Evolutionary conservation across 2,888 invertebrate genomes (phyloP), one percentile per base, ranked within the genome.

Genomic region (Cyrtodaria siliqua): DNA sequence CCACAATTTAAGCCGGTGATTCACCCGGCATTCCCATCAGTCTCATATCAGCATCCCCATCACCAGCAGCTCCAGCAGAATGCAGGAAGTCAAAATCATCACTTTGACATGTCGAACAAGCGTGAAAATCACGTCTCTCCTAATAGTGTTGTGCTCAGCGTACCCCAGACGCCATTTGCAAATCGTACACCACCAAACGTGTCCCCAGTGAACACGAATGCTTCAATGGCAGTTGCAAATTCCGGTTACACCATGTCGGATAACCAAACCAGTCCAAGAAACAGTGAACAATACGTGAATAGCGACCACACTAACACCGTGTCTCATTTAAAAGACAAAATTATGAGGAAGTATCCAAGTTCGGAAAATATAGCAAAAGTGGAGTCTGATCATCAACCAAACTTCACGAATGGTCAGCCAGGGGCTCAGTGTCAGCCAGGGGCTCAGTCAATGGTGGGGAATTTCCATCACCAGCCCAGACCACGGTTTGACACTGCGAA

Each of bases 321-420:
- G 29, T 12, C 85, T 2, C 83, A 87, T 49, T 80, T 90, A 20
- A 90, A 90, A 61, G 90, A 90, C 61, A 89, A 89, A 69, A 67
- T 90, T 20, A 74, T 88, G 66, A 71, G 86, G 29, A 88, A 86
- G 67, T 87, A 84, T 66, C 86, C 87, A 70, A 89, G 88, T 69
- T 80, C 80, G 67, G 87, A 89, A 68, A 88, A 87, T 20, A 24
- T 14, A 24, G 33, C 49, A 8, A 52, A 62, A 38, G 44, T 16
- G 44, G 20, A 20, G 6, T 4, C 3, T 18, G 44, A 16, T 44
- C n/a, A 9, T 18, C 55, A 76, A 66, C 61, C 86, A 84, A 67
- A 77, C 82, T n/a, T 70, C 63, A 18, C 60, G 44, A 26, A 49
- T 42, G 57, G 57, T 40, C 57, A 57, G 16, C n/a, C 20, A 20